Conservation (phyloP, 2,888 invertebrate genomes). For the Chrysomela aeneicollis region DNA sequence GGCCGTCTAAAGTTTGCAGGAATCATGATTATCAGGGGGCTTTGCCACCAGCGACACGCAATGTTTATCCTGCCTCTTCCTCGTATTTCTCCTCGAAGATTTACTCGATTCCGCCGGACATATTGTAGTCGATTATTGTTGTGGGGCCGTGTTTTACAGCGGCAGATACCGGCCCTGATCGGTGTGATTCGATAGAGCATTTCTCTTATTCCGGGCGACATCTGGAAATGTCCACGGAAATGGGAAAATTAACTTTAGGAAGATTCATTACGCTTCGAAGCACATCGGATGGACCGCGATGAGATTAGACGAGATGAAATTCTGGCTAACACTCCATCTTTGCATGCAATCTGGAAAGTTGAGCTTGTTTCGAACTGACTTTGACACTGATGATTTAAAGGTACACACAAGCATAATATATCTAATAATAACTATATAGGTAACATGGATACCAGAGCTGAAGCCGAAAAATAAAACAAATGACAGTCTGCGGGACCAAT, state of each 20-base stretch:
- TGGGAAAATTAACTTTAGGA: background rate
- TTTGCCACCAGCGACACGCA: background rate
- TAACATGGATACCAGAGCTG: too few relatives aligned
- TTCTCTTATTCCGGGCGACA: background rate
- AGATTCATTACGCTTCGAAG: background rate
- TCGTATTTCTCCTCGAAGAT: background rate
- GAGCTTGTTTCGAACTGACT: too few relatives aligned
- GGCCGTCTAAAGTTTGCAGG: background rate
- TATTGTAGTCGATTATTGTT: conserved; percentile 5
- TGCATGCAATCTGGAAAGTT: too few relatives aligned
- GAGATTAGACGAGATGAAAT: too few relatives aligned
- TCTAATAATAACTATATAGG: too few relatives aligned
- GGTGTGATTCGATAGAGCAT: background rate
- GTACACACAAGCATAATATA: too few relatives aligned
- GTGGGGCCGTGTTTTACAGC: background rate
- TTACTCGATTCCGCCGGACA: background rate
- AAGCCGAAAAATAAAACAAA: too few relatives aligned
- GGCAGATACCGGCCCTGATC: background rate
- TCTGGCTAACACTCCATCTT: too few relatives aligned
- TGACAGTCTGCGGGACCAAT: too few relatives aligned
- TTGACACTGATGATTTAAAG: too few relatives aligned
- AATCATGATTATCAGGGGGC: background rate
- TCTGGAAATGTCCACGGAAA: background rate
- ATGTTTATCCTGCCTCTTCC: background rate
- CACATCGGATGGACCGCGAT: background rate